Evolutionary conservation across 1,140 invertebrate species (phyloP).

Genomic region (Drosophila prosaltans): DNA sequence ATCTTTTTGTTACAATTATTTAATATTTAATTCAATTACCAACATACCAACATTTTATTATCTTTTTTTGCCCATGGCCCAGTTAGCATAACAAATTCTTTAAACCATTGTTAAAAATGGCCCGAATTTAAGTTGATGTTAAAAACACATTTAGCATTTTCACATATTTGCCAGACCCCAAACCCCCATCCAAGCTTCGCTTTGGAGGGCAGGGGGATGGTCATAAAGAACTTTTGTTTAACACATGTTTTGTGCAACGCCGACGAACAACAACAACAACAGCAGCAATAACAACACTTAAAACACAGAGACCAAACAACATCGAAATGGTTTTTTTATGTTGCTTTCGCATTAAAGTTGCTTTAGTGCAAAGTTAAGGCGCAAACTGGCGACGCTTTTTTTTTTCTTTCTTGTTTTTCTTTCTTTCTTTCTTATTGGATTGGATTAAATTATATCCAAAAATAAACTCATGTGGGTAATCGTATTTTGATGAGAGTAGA

Average conservation of each 20-base stretch:
- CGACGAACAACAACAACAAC: constrained; percentile 3
- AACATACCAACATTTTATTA: too few relatives aligned
- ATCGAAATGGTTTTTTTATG: constrained; percentile 19
- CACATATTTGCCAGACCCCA: not conserved
- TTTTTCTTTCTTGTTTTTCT: not conserved
- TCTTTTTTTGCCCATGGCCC: not conserved
- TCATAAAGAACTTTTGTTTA: constrained; percentile 47
- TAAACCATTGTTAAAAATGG: not conserved
- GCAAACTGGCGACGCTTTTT: not conserved
- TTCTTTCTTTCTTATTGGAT: not conserved
- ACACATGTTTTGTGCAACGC: constrained; percentile 33
- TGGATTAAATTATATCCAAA: constrained; percentile 6
- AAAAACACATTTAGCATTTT: constrained; percentile 52
- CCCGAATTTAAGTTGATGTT: constrained; percentile 17
- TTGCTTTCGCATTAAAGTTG: constrained; percentile 8
- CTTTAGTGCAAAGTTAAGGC: not conserved
- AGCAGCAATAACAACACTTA: constrained; percentile 4
- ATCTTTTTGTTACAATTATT: too few relatives aligned
- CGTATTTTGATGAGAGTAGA: not conserved
- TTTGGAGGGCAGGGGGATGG: constrained; percentile 21
- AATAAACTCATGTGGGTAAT: not conserved
- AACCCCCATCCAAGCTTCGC: not conserved
- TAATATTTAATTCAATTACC: too few relatives aligned
- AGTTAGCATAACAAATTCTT: not conserved
- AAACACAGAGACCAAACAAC: constrained; percentile 4